Base-by-base conservation (phyloP, 2,113 vertebrate species). In the Acanthochromis polyacanthus region DNA sequence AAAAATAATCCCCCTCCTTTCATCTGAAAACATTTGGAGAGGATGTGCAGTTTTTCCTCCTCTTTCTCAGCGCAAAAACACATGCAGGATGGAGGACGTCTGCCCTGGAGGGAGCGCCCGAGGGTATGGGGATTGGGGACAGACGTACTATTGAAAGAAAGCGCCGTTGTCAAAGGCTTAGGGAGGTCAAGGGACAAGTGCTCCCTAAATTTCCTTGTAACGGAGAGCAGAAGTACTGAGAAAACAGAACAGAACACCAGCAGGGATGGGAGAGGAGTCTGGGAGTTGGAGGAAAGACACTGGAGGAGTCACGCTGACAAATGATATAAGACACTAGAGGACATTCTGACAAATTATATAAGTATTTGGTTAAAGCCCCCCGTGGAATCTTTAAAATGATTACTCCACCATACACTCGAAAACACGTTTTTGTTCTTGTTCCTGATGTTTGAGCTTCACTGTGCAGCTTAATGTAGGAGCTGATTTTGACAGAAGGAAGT, bases 1-100 rank as follows among this genome's bases (percentile, higher is more conserved):
- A 81, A 90, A 93, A 93, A 94, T 88, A 93, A 81, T 69, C 76
- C 67, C 32, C 61, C 72, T 71, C 65, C 70, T 72, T 66, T 75
- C 61, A 65, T 77, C 63, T 48, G 58, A 36, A 70, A 78, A 65
- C 76, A 84, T 10, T 63, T 36, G 60, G 38, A 71, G 73, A 69
- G 70, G 79, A 81, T 75, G 79, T 80, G 91, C 76, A 76, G 83
- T 71, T 71, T 80, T 71, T 59, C 61, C 72, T 85, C 80, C 75
- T 86, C 23, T 77, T 45, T 71, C 58, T 57, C 30, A 22, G 32
- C 22, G 61, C 56, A 84, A 36, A 36, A 36, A 36, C 28, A 10
- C 71, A 23, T 76, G 59, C 59, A 77, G 71, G 56, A 81, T 0
- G 38, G 71, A 75, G 87, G 82, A 83, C 80, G 82, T 22, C 5